Conservation (phyloP, 2,888 invertebrate species). For the Glyphotaelius pellucidus region DNA sequence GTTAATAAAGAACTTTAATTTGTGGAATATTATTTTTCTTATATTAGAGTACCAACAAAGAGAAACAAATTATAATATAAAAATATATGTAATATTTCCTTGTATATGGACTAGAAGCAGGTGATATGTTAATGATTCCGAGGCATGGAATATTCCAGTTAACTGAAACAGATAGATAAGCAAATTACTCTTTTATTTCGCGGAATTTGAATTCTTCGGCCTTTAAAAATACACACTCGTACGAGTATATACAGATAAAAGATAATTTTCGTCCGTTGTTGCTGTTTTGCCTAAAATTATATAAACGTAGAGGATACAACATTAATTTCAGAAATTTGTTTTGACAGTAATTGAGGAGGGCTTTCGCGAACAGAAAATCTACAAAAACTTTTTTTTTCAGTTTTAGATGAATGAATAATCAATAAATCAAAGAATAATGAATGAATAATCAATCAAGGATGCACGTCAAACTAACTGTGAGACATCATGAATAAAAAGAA, state of each 20-base stretch:
- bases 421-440: no score
- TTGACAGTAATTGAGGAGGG: no score
- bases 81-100: background rate
- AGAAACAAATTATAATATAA: background rate
- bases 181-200: conserved; percentile 28
- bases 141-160: conserved; percentile 35
- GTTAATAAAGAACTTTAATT: no score
- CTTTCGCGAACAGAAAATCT: no score
- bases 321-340: no score
- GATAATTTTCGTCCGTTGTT: conserved; percentile 13
- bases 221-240: background rate
- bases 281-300: background rate
- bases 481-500: no score
- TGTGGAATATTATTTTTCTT: no score
- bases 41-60: no score
- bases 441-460: no score
- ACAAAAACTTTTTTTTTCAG: no score
- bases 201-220: background rate
- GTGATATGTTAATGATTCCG: conserved; percentile 9
- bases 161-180: conserved; percentile 41
- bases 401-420: no score
- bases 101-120: background rate
- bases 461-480: no score
- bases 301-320: background rate
- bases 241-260: background rate